These are phyloP conservation scores for Typhlichthys eigenmanni DNA, from an alignment of 2,797 vertebrate species.

Conservation along the genomic window DNA sequence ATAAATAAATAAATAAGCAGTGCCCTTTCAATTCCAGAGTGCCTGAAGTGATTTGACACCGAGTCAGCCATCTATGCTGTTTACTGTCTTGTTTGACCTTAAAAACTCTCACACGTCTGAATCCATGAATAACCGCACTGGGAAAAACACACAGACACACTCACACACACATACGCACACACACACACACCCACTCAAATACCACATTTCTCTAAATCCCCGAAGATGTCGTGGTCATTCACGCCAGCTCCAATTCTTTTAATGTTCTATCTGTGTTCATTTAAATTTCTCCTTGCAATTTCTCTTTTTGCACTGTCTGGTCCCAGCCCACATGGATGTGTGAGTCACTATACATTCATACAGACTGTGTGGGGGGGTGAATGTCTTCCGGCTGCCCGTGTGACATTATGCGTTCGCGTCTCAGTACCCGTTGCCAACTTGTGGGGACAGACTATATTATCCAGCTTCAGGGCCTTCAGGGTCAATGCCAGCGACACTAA, in stretches of 20 bases:
- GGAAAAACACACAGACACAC: background rate
- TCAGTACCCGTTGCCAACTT: constrained; percentile 1
- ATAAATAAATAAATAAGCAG: background rate
- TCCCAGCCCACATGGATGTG: background rate
- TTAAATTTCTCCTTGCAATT: constrained; percentile 26
- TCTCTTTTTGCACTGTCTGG: background rate
- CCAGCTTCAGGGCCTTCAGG: constrained; percentile 8
- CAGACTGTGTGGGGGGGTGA: too few relatives aligned
- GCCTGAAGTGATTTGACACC: constrained; percentile 26
- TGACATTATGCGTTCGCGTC: constrained; percentile 18
- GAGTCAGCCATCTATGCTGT: constrained; percentile 15
- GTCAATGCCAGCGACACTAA: constrained; percentile 26
- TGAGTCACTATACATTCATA: background rate
- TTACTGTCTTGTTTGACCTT: constrained; percentile 48
- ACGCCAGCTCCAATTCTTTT: constrained; percentile 42
- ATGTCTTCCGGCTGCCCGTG: too few relatives aligned
- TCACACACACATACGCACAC: background rate
- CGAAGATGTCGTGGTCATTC: constrained; percentile 27
- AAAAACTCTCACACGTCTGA: constrained; percentile 39
- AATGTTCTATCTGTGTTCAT: constrained; percentile 35
- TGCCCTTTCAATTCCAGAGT: constrained; percentile 6
- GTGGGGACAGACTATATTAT: too few relatives aligned
- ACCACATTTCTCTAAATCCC: constrained; percentile 26
- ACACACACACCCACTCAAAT: background rate
- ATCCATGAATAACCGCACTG: constrained; percentile 26